Percentiles rank a stretch among this genome's conserved stretches.
Evolutionary conservation across 2,888 invertebrate genomes (phyloP).

Genomic region (Eupeodes luniger): DNA sequence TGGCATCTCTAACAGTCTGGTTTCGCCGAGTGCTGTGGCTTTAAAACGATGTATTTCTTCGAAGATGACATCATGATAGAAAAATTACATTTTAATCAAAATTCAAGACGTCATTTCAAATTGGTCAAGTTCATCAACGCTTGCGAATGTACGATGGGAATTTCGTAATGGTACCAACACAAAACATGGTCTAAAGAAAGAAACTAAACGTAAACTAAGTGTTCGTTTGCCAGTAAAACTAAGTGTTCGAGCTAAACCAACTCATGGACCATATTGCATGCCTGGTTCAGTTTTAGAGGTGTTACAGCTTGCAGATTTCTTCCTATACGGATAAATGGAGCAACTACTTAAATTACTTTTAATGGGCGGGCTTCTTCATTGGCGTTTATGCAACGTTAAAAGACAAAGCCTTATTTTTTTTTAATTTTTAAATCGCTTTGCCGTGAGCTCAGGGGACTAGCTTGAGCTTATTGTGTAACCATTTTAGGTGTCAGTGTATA

Average conservation of each 20-base stretch:
- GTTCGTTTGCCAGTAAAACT: constrained; percentile 11
- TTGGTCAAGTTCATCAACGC: too few species aligned
- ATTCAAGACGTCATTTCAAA: too few species aligned
- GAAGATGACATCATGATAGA: too few species aligned
- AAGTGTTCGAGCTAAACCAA: constrained; percentile 18
- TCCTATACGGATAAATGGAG: constrained; percentile 38
- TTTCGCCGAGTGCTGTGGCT: too few species aligned
- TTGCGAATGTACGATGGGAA: neutral
- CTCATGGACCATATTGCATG: constrained; percentile 41
- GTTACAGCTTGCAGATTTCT: constrained; percentile 38
- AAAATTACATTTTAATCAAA: too few species aligned
- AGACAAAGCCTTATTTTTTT: constrained; percentile 31
- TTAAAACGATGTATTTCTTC: too few species aligned
- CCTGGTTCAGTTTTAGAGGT: constrained; percentile 16
- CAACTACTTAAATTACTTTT: constrained; percentile 33
- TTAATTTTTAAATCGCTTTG: constrained; percentile 13
- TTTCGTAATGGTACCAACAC: constrained; percentile 46
- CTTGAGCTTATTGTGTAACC: constrained; percentile 47
- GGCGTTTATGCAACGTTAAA: constrained; percentile 44
- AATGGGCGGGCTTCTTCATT: constrained; percentile 25
- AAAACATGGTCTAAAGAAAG: neutral
- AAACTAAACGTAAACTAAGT: neutral
- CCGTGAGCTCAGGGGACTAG: neutral
- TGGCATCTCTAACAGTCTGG: too few species aligned
- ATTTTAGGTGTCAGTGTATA: constrained; percentile 35